Evolutionary conservation across 2,797 vertebrate genomes (phyloP).

Genomic region (Catostomus latipinnis): DNA sequence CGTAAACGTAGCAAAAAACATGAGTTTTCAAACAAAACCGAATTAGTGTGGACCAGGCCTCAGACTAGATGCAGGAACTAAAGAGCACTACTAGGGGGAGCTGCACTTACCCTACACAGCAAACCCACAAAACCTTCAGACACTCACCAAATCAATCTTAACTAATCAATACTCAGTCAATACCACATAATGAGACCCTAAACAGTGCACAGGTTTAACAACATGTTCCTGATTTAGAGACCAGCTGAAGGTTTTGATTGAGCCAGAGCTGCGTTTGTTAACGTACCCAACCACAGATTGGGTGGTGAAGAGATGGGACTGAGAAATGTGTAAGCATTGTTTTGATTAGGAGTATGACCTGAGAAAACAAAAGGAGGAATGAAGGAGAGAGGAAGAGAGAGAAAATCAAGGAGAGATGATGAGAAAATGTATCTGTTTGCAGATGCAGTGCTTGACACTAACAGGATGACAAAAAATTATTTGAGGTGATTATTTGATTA

Average conservation of each 20-base stretch:
- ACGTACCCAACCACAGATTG: constrained; percentile 80
- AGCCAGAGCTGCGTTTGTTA: background rate
- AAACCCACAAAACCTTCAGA: constrained; percentile 25
- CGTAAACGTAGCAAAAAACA: too few species aligned
- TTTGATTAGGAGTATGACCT: constrained; percentile 71
- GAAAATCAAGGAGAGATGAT: background rate
- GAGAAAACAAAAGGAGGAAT: constrained; percentile 18
- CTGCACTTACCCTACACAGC: constrained; percentile 12
- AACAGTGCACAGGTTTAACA: background rate
- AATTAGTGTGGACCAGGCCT: too few species aligned
- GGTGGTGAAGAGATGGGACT: constrained; percentile 61
- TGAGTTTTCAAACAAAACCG: too few species aligned
- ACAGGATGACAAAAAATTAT: constrained; percentile 9
- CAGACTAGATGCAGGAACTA: background rate
- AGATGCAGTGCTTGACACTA: constrained; percentile 16
- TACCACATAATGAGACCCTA: background rate
- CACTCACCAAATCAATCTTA: background rate
- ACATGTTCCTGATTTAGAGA: background rate
- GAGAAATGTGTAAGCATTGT: constrained; percentile 61
- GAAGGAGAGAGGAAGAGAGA: background rate
- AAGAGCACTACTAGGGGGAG: constrained; percentile 23
- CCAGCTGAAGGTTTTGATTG: constrained; percentile 35
- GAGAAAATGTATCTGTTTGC: background rate
- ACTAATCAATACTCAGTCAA: constrained; percentile 7
- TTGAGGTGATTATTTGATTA: background rate